A percentile compares a stretch with the other conserved stretches of the same genome.
phyloP scores from a whole-genome alignment of 2,113 vertebrate genomes.

The Nothobranchius furzeri region DNA sequence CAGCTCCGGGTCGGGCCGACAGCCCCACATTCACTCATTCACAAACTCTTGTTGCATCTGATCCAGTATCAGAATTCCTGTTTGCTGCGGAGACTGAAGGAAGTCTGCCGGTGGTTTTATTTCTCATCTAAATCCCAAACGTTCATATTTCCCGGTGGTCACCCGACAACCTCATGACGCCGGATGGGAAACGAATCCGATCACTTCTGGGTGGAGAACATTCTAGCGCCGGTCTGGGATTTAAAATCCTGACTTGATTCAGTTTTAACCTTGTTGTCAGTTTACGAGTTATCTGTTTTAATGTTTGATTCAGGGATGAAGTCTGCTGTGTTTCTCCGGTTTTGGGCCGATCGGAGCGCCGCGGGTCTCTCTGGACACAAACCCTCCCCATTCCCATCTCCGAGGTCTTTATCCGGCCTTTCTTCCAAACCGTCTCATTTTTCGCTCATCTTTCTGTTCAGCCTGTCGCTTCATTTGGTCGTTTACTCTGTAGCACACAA shows the following conservation, averaged over 20 bases:
- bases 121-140: constrained; percentile 23
- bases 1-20: constrained; percentile 31
- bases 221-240: constrained; percentile 37
- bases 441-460: constrained; percentile 56
- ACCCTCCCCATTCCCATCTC: background rate
- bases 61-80: constrained; percentile 3
- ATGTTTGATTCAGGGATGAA: too few species aligned
- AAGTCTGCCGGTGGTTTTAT: background rate
- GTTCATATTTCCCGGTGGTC: constrained; percentile 53
- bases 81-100: background rate
- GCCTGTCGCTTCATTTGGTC: constrained; percentile 49
- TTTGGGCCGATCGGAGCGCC: background rate
- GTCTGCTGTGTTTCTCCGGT: background rate
- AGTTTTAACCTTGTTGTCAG: background rate
- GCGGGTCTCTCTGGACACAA: too few species aligned
- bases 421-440: constrained; percentile 33
- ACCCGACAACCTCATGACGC: constrained; percentile 63
- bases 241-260: background rate
- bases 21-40: background rate
- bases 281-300: too few species aligned
- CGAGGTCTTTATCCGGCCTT: constrained; percentile 6
- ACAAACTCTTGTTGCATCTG: background rate
- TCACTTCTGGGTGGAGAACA: constrained; percentile 43
- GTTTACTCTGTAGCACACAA: constrained; percentile 41
- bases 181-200: constrained; percentile 59